Evolutionary conservation across 2,113 vertebrate genomes (phyloP).

Genomic region (Pygoscelis antarcticus): DNA sequence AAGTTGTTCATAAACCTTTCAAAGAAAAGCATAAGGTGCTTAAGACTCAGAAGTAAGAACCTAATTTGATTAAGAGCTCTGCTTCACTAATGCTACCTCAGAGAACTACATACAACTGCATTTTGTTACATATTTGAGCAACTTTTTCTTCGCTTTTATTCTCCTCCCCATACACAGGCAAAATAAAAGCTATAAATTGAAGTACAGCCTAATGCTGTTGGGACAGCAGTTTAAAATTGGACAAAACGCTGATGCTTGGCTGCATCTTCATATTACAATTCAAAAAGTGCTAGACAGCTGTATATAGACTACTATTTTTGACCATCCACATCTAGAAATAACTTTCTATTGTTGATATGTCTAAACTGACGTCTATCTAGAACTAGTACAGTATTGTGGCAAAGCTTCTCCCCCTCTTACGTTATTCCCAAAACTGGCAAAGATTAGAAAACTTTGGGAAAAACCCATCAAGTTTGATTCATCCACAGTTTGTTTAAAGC

Average conservation of each 20-base stretch:
- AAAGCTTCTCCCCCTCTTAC: not conserved
- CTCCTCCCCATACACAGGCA: not conserved
- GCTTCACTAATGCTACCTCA: not conserved
- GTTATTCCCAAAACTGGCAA: not conserved
- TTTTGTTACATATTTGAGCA: not conserved
- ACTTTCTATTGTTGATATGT: not conserved
- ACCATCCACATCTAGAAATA: not conserved
- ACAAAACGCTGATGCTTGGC: not conserved
- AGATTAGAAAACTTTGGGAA: not conserved
- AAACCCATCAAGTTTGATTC: not conserved
- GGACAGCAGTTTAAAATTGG: not conserved
- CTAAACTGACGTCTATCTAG: not conserved
- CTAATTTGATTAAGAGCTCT: not conserved
- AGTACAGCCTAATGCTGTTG: not conserved
- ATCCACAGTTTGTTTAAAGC: not conserved
- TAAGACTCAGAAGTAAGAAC: not conserved
- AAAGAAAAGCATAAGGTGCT: not conserved
- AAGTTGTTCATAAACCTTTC: not conserved
- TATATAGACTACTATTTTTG: not conserved
- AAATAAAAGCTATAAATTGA: not conserved
- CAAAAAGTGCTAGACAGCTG: not conserved
- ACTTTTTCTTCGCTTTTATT: not conserved
- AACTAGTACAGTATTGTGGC: not conserved
- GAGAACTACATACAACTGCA: not conserved
- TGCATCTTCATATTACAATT: not conserved